Evolutionary conservation across 2,113 vertebrate genomes (phyloP), one percentile per base, ranked within the genome.

Genomic region (Hypocryptadius cinnamomeus): DNA sequence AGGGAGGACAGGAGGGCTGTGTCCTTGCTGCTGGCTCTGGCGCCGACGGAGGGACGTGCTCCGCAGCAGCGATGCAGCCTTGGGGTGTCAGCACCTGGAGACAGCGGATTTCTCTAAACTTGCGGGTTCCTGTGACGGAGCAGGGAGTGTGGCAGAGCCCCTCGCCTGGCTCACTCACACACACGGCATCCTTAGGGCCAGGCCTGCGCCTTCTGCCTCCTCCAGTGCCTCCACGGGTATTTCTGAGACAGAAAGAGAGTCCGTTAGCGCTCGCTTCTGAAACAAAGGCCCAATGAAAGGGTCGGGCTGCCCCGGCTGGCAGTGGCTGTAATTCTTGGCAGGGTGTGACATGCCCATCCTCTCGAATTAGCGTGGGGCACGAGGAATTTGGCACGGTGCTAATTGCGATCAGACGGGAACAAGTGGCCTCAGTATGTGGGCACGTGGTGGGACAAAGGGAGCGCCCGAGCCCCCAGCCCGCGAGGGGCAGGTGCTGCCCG

Each of bases 361-460:
- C 95, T 90, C 35, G 94, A 97, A 97, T 97, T 97, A 97, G 95
- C 8, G 44, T 21, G 9, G 94, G 95, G 93, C 96, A 95, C 45
- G 64, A 71, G 95, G 94, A 96, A 95, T 97, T 97, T 96, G 94
- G 95, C 96, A 97, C 74, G 94, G 96, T 97, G 96, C 98, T 98
- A 98, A 98, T 97, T 97, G 97, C 17, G 18, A 94, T 95, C 95
- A 89, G 94, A 91, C 9, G 77, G 61, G 94, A 96, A 97, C 97
- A 97, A 97, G 97, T 86, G 39, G 95, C 90, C 96, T 48, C 96
- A 85, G 97, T 95, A 81, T 96, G 97, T 94, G 97, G 96, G 96
- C 97, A 95, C 22, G 91, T 84, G 28, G 90, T 92, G 25, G 88
- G 71, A 97, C 96, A 97, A 97, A 97, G 87, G 94, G 15, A 76